phyloP scores from a whole-genome alignment of 2,113 vertebrate genomes.

The Mesembrinibis cayennensis region DNA sequence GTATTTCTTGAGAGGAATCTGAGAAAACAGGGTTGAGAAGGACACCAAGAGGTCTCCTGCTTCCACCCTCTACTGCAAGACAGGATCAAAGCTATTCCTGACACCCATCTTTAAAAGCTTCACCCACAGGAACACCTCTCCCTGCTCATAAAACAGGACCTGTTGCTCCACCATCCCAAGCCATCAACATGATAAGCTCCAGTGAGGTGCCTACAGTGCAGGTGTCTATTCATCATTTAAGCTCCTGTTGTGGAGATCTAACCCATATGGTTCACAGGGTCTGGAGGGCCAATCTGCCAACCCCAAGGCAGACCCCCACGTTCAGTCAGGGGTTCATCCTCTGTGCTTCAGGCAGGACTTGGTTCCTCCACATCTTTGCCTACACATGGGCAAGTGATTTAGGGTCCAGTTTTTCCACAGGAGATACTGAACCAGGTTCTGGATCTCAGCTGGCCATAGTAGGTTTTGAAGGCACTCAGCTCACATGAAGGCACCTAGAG shows the following conservation, averaged over 20 bases:
- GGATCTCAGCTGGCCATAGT: not conserved
- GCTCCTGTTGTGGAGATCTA: not conserved
- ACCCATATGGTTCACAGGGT: accelerated
- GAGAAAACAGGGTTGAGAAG: not conserved
- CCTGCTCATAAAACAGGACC: not conserved
- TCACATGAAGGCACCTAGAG: not conserved
- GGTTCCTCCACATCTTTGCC: not conserved
- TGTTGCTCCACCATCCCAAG: not conserved
- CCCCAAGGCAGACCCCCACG: not conserved
- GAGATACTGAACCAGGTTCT: not conserved
- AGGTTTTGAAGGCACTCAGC: not conserved
- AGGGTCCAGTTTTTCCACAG: not conserved
- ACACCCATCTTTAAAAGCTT: not conserved
- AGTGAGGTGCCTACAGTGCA: not conserved
- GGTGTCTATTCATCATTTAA: not conserved
- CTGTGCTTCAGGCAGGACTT: not conserved
- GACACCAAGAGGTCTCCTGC: not conserved
- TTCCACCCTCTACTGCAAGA: not conserved
- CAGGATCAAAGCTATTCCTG: not conserved
- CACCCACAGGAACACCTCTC: not conserved
- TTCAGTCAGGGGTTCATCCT: not conserved
- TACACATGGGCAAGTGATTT: not conserved
- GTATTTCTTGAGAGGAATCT: not conserved
- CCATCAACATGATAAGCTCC: not conserved
- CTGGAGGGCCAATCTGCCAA: not conserved